phyloP scores from a whole-genome alignment of 2,888 invertebrate species.

The Scotopteryx bipunctaria region DNA sequence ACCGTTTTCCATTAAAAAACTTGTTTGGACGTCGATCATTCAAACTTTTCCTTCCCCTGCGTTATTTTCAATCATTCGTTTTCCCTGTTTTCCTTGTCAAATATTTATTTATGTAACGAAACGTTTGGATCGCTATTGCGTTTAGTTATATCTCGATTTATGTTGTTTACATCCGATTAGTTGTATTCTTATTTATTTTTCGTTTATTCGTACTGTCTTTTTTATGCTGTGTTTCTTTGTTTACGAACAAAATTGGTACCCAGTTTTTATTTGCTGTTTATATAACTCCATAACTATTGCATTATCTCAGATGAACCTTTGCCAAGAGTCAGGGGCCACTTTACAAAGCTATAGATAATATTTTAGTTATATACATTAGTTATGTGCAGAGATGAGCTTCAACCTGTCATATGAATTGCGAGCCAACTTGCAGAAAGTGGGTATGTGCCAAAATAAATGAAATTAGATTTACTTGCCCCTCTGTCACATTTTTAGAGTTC shows the following conservation, averaged over 20 bases:
- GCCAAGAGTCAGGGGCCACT: not conserved
- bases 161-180: conserved; percentile 38
- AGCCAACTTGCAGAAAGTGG: too few species aligned
- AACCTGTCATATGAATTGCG: too few species aligned
- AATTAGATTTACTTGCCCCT: too few species aligned
- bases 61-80: conserved; percentile 53
- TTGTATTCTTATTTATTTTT: conserved; percentile 15
- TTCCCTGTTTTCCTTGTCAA: conserved; percentile 49
- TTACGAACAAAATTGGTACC: not conserved
- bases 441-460: too few species aligned
- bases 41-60: conserved; percentile 35
- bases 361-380: too few species aligned
- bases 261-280: conserved; percentile 1
- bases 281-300: conserved; percentile 1
- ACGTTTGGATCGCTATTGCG: conserved; percentile 38
- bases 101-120: conserved; percentile 52
- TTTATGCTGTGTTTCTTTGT: conserved; percentile 3
- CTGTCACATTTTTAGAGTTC: too few species aligned
- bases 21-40: conserved; percentile 34
- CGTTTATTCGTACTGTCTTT: conserved; percentile 4
- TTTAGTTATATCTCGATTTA: conserved; percentile 33
- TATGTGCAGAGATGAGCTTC: too few species aligned
- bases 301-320: conserved; percentile 2
- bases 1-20: conserved; percentile 45
- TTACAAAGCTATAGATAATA: too few species aligned